Conservation (phyloP, 92 coral and sea anemone genomes). For the Siderastrea siderea region DNA sequence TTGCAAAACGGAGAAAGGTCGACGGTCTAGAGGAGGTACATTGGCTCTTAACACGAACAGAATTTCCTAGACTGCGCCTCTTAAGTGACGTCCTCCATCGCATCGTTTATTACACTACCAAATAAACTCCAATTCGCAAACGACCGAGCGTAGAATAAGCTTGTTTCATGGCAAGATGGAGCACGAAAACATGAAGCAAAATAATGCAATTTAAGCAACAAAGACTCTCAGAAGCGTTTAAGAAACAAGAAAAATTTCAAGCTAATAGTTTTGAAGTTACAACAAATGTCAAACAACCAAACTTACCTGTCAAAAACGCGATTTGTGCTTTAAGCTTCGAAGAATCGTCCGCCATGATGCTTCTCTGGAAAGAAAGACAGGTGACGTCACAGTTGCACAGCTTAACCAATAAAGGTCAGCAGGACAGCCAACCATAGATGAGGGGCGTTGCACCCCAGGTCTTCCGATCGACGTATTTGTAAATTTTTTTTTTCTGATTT, state of each 20-base stretch:
- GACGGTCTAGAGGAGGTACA: neutral
- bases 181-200: neutral
- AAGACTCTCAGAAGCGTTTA: neutral
- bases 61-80: neutral
- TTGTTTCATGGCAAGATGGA: neutral
- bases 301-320: conserved; percentile 80
- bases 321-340: conserved; percentile 81
- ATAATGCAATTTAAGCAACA: neutral
- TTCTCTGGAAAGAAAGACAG: neutral
- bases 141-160: neutral
- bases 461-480: no score
- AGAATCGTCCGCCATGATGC: conserved; percentile 85
- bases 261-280: no score
- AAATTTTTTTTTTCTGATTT: no score
- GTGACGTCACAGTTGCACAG: conserved; percentile 24
- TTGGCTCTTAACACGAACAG: neutral
- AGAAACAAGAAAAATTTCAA: neutral
- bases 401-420: neutral
- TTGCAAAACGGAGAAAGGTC: no score
- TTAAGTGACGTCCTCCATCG: neutral
- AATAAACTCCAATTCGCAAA: neutral
- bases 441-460: neutral
- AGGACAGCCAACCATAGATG: neutral
- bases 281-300: neutral
- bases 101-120: neutral